Conservation (phyloP, 1,140 invertebrate genomes). For the Aradophagus sp. region DNA sequence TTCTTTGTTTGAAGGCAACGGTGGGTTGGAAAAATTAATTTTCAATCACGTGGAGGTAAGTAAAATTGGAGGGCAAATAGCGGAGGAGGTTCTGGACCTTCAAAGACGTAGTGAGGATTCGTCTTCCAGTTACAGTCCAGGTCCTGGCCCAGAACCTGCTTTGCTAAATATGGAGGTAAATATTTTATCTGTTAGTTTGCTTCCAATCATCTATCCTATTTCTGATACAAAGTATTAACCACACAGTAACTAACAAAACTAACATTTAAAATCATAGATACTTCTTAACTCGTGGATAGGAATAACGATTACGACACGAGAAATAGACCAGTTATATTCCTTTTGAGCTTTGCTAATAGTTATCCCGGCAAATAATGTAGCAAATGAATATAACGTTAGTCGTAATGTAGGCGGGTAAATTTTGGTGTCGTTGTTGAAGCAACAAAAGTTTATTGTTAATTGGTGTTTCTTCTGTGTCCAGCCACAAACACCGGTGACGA, state of each 20-base stretch:
- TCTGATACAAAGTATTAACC: neutral
- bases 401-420: too few relatives aligned
- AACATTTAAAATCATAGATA: slow-evolving; percentile 10
- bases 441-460: too few relatives aligned
- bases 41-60: slow-evolving; percentile 84
- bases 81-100: slow-evolving; percentile 80
- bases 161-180: slow-evolving; percentile 66
- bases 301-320: too few relatives aligned
- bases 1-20: slow-evolving; percentile 64
- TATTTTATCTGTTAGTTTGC: slow-evolving; percentile 29
- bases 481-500: slow-evolving; percentile 60
- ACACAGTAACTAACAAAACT: slow-evolving; percentile 2
- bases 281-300: slow-evolving; percentile 6
- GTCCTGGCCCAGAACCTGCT: slow-evolving; percentile 64
- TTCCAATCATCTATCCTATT: slow-evolving; percentile 1
- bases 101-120: slow-evolving; percentile 76
- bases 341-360: too few relatives aligned
- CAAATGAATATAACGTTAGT: too few relatives aligned
- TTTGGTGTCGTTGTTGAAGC: too few relatives aligned
- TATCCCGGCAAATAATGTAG: too few relatives aligned
- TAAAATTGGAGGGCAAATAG: slow-evolving; percentile 86
- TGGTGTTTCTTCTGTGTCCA: slow-evolving; percentile 43
- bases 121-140: slow-evolving; percentile 74
- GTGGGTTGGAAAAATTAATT: slow-evolving; percentile 82
- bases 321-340: too few relatives aligned